Evolutionary conservation across 2,797 vertebrate species (phyloP), one percentile per base, ranked within the genome.

Genomic region (Forpus xanthops): DNA sequence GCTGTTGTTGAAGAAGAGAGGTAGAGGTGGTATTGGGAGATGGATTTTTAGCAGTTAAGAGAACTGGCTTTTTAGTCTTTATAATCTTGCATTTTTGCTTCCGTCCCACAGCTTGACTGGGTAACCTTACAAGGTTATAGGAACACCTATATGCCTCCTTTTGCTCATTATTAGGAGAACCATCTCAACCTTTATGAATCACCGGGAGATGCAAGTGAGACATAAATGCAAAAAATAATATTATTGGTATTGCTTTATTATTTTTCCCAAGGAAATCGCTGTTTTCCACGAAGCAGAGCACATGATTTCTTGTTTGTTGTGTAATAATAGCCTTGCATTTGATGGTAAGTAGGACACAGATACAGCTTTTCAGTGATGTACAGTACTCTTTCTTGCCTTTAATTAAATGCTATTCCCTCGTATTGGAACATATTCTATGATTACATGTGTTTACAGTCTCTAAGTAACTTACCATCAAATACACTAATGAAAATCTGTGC

Each of bases 321-420:
- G n/a, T 89, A 78, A 87, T 95, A 62, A 91, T 67, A 67, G 73
- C 18, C 35, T 56, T 73, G 66, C 90, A 95, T 93, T 96, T 49
- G 23, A 16, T 56, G 84, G 76, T 89, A 96, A 93, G 94, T 75
- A 61, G n/a, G 95, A 87, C 90, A 92, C 66, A 91, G 74, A 94
- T 79, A 94, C 44, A 65, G 85, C 64, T 96, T 94, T 93, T 94
- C 94, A 65, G 85, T 85, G 86, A 83, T 50, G 72, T 78, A 66
- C 78, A 92, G 92, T 8, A 37, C 67, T 87, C 74, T 68, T 90
- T 94, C 71, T 93, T 78, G 91, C 89, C 96, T 93, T 95, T 97
- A 97, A 97, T 97, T 95, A 97, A 95, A 95, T 82, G 85, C 56
- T 93, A 94, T 93, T 95, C 89, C 80, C 93, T 91, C 79, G 82